Evolutionary conservation across 37 sponge, comb jelly and placozoan species (phyloP), one percentile per base, ranked within the genome.

Genomic region (Halisarca cf. caerulea): DNA sequence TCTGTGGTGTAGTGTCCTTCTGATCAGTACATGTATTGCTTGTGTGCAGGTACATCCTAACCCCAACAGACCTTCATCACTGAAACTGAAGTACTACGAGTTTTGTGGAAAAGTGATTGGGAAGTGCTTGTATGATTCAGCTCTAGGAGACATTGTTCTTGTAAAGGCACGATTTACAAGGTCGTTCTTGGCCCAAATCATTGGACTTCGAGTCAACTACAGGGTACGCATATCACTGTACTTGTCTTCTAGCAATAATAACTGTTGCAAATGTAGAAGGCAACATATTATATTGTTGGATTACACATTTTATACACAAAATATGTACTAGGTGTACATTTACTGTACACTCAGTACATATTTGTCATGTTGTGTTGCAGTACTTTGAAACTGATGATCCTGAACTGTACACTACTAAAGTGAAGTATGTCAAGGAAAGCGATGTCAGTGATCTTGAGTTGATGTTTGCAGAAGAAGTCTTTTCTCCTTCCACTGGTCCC

Each of bases 141-240:
- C 96, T 23, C 33, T 84, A 70, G 91, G 89, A n/a, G 42, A 42
- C 15, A 45, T 47, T 42, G 81, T 90, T 27, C 62, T 89, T 39
- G 89, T 94, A 38, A 92, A 92, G 35, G 98, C 98, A 24, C 66
- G 92, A 20, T 93, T 97, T 71, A 93, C 91, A 54, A 83, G 98
- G 17, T 95, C 95, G 18, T 97, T 97, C 53, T 80, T 97, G 44
- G 98, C 94, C 17, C 98, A 97, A 79, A 87, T 97, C 25, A 85
- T 97, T 34, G 98, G 98, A 34, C 86, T 97, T 15, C 80, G 94
- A 69, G 84, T 97, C 27, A 88, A 86, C 60, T 86, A 91, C 59
- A 89, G 79, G 79, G 96, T 95, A 84, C 66, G 62, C 17, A n/a
- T n/a, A n/a, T n/a, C n/a, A n/a, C n/a, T n/a, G n/a, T n/a, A n/a